Percentiles rank a stretch among this genome's conserved stretches.
Conservation (phyloP, 1,140 invertebrate genomes). For the Musca vetustissima region DNA sequence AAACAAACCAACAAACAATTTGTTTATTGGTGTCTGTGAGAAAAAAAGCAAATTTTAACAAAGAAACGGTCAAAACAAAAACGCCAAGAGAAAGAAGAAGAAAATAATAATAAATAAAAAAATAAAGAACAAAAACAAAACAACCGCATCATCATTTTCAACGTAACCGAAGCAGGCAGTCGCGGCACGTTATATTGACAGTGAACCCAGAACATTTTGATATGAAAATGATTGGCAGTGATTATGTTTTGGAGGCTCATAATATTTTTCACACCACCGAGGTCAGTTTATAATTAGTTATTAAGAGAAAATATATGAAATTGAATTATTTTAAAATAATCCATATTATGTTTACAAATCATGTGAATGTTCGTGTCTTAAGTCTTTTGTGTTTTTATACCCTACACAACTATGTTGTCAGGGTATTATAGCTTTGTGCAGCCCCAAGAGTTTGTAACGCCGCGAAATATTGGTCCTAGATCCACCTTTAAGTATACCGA, state of each 20-base stretch:
- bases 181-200: neutral
- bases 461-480: too few relatives aligned
- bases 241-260: conserved; percentile 83
- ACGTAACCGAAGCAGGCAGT: neutral
- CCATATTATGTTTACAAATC: neutral
- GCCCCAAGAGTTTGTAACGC: too few relatives aligned
- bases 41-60: conserved; percentile 8
- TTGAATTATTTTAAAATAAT: too few relatives aligned
- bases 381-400: conserved; percentile 35
- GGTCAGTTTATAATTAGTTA: conserved; percentile 59
- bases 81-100: neutral
- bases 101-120: conserved; percentile 6
- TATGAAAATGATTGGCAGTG: conserved; percentile 72
- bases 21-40: neutral
- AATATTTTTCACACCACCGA: conserved; percentile 89
- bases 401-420: too few relatives aligned
- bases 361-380: conserved; percentile 26
- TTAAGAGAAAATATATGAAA: too few relatives aligned
- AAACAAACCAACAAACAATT: neutral
- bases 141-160: conserved; percentile 15
- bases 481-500: too few relatives aligned
- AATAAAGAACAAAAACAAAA: conserved; percentile 17
- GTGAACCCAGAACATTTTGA: conserved; percentile 12
- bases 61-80: conserved; percentile 7
- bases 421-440: too few relatives aligned